phyloP scores from a whole-genome alignment of 2,113 vertebrate genomes.

The Siniperca chuatsi region DNA sequence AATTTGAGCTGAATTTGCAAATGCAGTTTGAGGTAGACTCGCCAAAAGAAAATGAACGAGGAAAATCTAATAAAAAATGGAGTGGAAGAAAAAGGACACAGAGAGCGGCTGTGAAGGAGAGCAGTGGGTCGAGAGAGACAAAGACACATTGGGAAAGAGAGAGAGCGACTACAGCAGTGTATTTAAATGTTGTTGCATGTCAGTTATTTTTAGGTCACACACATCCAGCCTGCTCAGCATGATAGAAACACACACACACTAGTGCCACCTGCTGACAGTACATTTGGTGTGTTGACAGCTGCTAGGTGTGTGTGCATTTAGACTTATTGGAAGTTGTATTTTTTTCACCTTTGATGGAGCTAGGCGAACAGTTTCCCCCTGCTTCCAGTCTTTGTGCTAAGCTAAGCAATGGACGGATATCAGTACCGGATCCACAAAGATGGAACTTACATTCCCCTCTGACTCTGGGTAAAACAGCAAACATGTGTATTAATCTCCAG shows the following conservation, averaged over 20 bases:
- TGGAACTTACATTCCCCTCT: background rate
- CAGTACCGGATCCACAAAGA: background rate
- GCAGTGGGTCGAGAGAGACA: background rate
- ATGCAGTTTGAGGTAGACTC: background rate
- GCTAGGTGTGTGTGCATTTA: constrained; percentile 20
- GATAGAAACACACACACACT: constrained; percentile 48
- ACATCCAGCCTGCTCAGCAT: constrained; percentile 58
- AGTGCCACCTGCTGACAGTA: constrained; percentile 68
- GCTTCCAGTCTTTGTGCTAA: constrained; percentile 8
- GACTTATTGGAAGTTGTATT: background rate
- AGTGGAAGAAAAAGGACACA: no score
- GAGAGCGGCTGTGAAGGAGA: background rate
- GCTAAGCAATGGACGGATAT: background rate
- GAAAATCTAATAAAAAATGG: background rate
- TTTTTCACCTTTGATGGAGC: background rate
- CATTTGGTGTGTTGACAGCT: constrained; percentile 55
- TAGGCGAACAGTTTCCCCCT: background rate
- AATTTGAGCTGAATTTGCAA: constrained; percentile 12
- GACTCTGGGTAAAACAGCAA: background rate
- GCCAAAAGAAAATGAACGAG: background rate
- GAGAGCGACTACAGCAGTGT: background rate
- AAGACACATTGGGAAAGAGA: background rate
- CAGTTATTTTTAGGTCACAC: constrained; percentile 71
- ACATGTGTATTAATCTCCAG: background rate
- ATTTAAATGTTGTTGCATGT: constrained; percentile 49